These are phyloP conservation scores for Spea bombifrons DNA, from an alignment of 2,113 vertebrate species.

Conservation along the genomic window DNA sequence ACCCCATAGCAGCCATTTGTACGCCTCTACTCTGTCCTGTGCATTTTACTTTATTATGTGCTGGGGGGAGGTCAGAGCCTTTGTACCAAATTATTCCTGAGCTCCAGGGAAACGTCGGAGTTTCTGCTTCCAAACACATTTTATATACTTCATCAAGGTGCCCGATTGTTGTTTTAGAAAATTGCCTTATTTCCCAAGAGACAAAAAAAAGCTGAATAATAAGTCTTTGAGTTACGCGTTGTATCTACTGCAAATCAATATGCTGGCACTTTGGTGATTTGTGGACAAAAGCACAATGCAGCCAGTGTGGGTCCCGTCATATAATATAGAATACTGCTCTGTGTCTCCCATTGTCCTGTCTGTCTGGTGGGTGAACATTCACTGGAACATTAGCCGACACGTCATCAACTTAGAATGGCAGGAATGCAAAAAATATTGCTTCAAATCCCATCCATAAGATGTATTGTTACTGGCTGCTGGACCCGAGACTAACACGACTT, in stretches of 20 bases:
- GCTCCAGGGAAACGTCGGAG: no score
- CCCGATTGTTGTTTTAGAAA: background rate
- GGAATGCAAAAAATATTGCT: no score
- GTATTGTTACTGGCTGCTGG: no score
- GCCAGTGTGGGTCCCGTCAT: conserved; percentile 15
- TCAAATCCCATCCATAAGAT: no score
- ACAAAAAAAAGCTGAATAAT: conserved; percentile 2
- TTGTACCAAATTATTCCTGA: no score
- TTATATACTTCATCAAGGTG: background rate
- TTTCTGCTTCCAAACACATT: background rate
- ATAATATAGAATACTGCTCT: background rate
- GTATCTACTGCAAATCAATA: conserved; percentile 22
- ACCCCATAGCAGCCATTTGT: no score
- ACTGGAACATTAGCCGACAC: background rate
- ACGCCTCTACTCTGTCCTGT: no score
- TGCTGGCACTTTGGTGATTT: conserved; percentile 11
- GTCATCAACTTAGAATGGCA: background rate
- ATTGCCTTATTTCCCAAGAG: background rate
- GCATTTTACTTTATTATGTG: no score
- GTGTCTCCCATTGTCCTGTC: background rate
- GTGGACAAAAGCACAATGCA: conserved; percentile 24
- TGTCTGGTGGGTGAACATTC: background rate
- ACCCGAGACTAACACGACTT: no score
- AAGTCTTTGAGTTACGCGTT: conserved; percentile 5
- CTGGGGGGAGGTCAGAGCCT: no score